These are phyloP conservation scores for Phenganax subtilis DNA, from an alignment of 92 coral and sea anemone species.

Conservation along the genomic window DNA sequence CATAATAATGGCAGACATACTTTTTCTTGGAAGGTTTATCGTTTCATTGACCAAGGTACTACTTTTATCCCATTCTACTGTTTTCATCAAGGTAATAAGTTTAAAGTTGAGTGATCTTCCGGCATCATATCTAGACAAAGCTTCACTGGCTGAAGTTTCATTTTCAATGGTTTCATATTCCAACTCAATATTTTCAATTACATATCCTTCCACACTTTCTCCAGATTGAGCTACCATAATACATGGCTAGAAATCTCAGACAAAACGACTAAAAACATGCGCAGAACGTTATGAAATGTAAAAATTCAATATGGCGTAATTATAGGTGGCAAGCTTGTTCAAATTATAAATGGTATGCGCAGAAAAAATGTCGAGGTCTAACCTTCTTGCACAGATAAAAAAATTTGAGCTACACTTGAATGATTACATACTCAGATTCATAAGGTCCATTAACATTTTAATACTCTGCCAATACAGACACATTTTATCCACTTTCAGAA, in stretches of 20 bases:
- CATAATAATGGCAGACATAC: too few relatives aligned
- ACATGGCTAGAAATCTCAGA: slow-evolving; percentile 37
- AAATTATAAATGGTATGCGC: not conserved
- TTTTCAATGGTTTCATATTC: too few relatives aligned
- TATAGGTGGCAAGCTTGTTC: slow-evolving; percentile 5
- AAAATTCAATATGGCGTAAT: not conserved
- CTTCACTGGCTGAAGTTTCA: too few relatives aligned
- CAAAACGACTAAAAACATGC: slow-evolving; percentile 38
- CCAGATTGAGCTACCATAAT: not conserved
- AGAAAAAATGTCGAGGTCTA: not conserved
- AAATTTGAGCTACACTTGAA: not conserved
- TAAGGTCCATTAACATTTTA: not conserved
- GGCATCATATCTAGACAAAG: too few relatives aligned
- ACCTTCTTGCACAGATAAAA: slow-evolving; percentile 14
- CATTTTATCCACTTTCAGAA: not conserved
- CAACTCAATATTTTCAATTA: too few relatives aligned
- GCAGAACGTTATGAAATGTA: not conserved
- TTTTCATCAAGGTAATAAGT: too few relatives aligned
- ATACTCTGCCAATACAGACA: not conserved
- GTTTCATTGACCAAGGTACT: too few relatives aligned
- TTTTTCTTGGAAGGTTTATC: too few relatives aligned
- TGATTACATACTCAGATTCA: not conserved
- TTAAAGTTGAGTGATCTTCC: too few relatives aligned
- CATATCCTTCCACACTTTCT: too few relatives aligned
- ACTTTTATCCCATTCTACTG: too few relatives aligned